Base-by-base conservation (phyloP, 1,140 invertebrate species). In the Drosophila suzukii region DNA sequence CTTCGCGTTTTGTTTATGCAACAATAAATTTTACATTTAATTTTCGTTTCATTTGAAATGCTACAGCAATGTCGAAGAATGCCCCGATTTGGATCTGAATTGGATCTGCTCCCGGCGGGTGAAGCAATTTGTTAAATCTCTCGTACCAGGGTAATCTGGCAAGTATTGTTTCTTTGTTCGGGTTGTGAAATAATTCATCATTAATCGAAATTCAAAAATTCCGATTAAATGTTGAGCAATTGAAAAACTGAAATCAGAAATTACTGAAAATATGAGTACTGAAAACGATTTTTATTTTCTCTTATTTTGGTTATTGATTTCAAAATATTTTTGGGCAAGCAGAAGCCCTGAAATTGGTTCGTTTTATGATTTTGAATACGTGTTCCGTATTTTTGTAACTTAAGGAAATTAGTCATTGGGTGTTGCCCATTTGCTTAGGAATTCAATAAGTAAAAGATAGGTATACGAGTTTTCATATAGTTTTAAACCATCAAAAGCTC, bases 11-110 rank as follows among this genome's bases (percentile, higher is more conserved):
- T 89, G 83, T 88, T 88, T 88, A 88, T 88, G 83, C 83, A 88
- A 88, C 84, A 88, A 88, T 88, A 88, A 88, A 88, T 88, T 88
- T 78, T 80, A 88, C 75, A 89, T 88, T 88, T 88, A 77, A 88
- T 89, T 88, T 67, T 89, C 50, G 56, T 80, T 88, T 89, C 83
- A 81, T 81, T 86, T 74, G 79, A 83, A 86, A 83, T 27, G 81
- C 50, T 75, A 70, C 75, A 70, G 57, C 77, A 82, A 75, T 76
- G 76, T 60, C 56, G 82, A 57, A 67, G 63, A 71, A 59, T 74
- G 67, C 74, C 61, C 60, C 46, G 54, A 59, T 67, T 76, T 49
- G 55, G 51, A 36, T 75, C 13, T 51, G 70, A 63, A 71, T 73
- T 71, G 41, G n/a, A 6, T 39, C 54, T 56, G 43, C 20, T 20